Evolutionary conservation across 2,888 invertebrate species (phyloP), one percentile per base, ranked within the genome.

Genomic region (Drosophila mettleri): DNA sequence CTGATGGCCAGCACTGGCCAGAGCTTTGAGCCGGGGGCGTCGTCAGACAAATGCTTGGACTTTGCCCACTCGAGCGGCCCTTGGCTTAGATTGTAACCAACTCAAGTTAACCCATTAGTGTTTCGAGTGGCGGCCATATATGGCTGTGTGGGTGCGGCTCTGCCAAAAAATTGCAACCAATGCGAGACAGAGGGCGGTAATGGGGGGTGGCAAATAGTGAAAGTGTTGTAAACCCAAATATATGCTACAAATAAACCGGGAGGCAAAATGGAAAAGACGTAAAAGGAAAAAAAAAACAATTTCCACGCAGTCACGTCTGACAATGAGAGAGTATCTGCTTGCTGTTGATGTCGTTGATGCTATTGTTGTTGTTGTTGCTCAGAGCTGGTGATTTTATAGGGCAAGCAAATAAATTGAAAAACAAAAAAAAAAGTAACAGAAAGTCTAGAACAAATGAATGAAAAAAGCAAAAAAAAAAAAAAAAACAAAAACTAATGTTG

Each of bases 61-160:
- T 78, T 86, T 69, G 64, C 85, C 84, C 89, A 83, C 87, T 83
- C 77, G 68, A 84, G 61, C 61, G 57, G 73, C 69, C 62, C 84
- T 70, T 66, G 80, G 84, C 66, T 70, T 73, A 62, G 78, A 80
- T 80, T 68, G 87, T 84, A 83, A 72, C 89, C 78, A 80, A 87
- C 85, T 83, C 85, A 87, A 88, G 89, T 88, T 88, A 83, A 86
- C 83, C 83, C 85, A 88, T 83, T 83, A 83, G 83, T 84, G 74
- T 38, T 45, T 52, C 45, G 60, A 55, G 45, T 24, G 36, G 20
- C 27, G 22, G 18, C 20, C n/a, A 20, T 43, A 48, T 18, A 33
- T 67, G 46, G 34, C 9, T 14, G 16, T 16, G 16, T 41, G 36
- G 27, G 22, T 9, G 33, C 14, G 29, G 29, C 45, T 43, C 61